A percentile compares a stretch with the other conserved stretches of the same genome.
These are phyloP conservation scores for Eutolmus rufibarbis DNA, from an alignment of 2,888 invertebrate genomes.

Conservation along the genomic window DNA sequence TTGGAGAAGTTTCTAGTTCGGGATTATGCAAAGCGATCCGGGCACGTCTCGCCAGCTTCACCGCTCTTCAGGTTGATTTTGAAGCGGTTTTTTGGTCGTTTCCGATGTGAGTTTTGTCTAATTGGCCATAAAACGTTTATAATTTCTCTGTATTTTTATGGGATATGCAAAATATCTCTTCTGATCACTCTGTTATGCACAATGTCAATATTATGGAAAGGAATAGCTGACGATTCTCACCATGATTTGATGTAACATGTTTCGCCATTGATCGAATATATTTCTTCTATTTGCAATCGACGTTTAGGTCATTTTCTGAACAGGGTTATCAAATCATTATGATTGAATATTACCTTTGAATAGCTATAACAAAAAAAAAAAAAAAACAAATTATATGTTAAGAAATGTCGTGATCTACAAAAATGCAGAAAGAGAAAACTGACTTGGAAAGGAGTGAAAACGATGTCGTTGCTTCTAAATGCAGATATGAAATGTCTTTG, in stretches of 20 bases:
- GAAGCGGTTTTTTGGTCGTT: background rate
- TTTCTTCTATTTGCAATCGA: background rate
- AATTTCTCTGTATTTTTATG: background rate
- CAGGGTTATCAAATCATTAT: no score
- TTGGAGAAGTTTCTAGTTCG: conserved; percentile 8
- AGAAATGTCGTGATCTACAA: background rate
- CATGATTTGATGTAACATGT: background rate
- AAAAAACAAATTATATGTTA: background rate
- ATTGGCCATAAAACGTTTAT: background rate
- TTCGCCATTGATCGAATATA: background rate
- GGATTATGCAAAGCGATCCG: background rate
- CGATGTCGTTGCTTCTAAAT: no score
- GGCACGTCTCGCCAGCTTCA: background rate
- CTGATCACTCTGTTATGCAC: background rate
- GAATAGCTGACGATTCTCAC: background rate
- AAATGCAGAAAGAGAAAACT: background rate
- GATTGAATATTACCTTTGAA: background rate
- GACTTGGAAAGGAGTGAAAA: no score
- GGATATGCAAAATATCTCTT: background rate
- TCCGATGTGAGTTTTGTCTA: background rate
- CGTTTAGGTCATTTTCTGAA: background rate
- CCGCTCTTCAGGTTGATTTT: background rate
- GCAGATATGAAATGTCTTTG: background rate
- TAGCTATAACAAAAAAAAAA: no score
- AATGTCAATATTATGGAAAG: background rate